Evolutionary conservation across 2,888 invertebrate genomes (phyloP).

Genomic region (Plagodis pulveraria): DNA sequence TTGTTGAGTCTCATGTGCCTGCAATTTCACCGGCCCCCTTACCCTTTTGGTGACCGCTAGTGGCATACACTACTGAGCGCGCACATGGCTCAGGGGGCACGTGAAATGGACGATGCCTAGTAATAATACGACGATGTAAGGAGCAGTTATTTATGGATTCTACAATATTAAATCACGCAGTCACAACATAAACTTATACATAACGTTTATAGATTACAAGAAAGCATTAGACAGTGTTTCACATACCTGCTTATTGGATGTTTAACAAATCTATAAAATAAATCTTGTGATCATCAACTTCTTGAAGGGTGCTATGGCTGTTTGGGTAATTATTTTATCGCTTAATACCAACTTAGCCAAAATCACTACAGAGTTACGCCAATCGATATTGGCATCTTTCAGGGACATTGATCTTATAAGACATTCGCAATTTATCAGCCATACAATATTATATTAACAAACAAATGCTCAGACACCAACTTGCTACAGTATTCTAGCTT

Average conservation of each 20-base stretch:
- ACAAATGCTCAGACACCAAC: no score
- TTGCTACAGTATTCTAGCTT: no score
- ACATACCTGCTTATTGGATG: neutral
- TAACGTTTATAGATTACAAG: neutral
- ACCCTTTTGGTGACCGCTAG: no score
- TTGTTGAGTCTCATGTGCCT: no score
- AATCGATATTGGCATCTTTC: neutral
- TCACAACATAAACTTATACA: neutral
- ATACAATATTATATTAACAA: no score
- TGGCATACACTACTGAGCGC: no score
- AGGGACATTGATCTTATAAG: no score
- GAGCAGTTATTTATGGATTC: neutral
- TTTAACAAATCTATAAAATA: neutral
- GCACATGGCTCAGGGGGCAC: no score
- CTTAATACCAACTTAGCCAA: neutral
- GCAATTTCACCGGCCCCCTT: no score
- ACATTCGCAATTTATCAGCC: no score
- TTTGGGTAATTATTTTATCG: neutral
- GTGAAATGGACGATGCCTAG: no score
- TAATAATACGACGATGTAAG: no score
- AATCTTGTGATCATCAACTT: neutral
- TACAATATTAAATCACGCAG: neutral
- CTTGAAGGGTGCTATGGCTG: neutral
- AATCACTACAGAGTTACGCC: neutral
- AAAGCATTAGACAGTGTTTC: conserved; percentile 1